A percentile compares a stretch with the other conserved stretches of the same genome.
These are phyloP conservation scores for Lerema accius DNA, from an alignment of 1,140 invertebrate genomes.

Conservation along the genomic window DNA sequence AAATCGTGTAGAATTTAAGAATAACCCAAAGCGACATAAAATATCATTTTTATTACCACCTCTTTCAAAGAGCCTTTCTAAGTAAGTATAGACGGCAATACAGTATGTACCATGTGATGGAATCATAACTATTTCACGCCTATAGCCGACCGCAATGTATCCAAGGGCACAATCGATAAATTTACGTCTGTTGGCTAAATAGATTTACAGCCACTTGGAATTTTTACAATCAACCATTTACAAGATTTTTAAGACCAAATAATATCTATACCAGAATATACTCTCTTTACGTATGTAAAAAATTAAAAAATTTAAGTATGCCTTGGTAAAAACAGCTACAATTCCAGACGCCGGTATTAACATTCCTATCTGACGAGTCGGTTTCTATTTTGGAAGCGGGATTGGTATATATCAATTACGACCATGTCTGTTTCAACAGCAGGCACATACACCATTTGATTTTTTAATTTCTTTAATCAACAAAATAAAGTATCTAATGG, in stretches of 20 bases:
- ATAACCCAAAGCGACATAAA: no score
- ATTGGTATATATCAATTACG: slow-evolving; percentile 2
- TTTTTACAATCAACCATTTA: slow-evolving; percentile 7
- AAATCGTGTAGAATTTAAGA: no score
- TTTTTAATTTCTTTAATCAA: no score
- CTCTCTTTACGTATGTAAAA: no score
- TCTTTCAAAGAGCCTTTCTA: no score
- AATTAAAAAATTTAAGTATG: no score
- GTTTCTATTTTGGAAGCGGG: not conserved
- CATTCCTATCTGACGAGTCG: slow-evolving; percentile 1
- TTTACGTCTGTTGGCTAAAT: slow-evolving; percentile 21
- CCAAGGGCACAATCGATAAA: slow-evolving; percentile 23
- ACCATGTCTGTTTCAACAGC: not conserved
- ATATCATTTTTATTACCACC: no score
- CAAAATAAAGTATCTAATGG: no score
- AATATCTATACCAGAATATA: no score
- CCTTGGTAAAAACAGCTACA: no score
- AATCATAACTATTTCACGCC: slow-evolving; percentile 46
- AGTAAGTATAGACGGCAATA: not conserved
- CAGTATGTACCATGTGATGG: slow-evolving; percentile 27
- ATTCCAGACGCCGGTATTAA: not conserved
- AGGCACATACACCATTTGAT: no score
- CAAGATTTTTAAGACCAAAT: not conserved
- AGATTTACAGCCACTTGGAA: slow-evolving; percentile 8
- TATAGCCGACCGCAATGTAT: slow-evolving; percentile 26